A percentile compares a stretch with the other conserved stretches of the same genome.
phyloP scores from a whole-genome alignment of 37 sponge, comb jelly and placozoan genomes.

The Haliclona indistincta region DNA sequence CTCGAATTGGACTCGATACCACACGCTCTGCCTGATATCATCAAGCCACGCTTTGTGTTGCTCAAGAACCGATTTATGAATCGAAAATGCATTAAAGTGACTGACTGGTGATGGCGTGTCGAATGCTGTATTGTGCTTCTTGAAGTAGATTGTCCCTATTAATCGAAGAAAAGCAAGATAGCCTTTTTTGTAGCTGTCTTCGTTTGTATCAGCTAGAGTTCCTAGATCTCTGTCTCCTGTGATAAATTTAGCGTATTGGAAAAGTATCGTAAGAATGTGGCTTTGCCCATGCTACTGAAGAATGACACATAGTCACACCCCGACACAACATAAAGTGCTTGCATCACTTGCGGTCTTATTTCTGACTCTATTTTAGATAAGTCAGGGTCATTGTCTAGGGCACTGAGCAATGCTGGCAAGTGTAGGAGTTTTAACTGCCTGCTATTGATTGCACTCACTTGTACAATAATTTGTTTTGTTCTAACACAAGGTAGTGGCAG shows the following conservation, averaged over 20 bases:
- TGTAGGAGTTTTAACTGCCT: not conserved
- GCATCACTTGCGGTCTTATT: not conserved
- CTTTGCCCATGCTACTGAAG: slow-evolving; percentile 2
- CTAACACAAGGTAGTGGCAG: not conserved
- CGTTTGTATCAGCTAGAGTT: not conserved
- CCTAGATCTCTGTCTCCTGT: not conserved
- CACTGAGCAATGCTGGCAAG: not conserved
- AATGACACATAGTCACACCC: slow-evolving; percentile 33
- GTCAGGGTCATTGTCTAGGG: slow-evolving; percentile 28
- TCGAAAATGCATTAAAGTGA: slow-evolving; percentile 4
- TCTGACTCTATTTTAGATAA: not conserved
- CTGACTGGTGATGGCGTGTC: slow-evolving; percentile 3
- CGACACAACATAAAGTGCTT: not conserved
- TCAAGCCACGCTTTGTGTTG: slow-evolving; percentile 11
- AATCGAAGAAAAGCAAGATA: slow-evolving; percentile 11
- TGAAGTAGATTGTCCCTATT: slow-evolving; percentile 23
- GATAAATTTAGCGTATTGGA: slow-evolving; percentile 27
- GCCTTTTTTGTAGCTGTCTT: not conserved
- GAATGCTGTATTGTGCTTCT: slow-evolving; percentile 18
- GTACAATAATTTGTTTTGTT: not conserved
- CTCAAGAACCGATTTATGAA: not conserved
- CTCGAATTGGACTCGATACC: not conserved
- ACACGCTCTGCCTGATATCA: slow-evolving; percentile 2
- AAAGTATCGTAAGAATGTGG: not conserved
- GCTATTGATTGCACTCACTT: slow-evolving; percentile 7